Evolutionary conservation across 2,888 invertebrate species (phyloP), one percentile per base, ranked within the genome.

Genomic region (Dichetophora obliterata): DNA sequence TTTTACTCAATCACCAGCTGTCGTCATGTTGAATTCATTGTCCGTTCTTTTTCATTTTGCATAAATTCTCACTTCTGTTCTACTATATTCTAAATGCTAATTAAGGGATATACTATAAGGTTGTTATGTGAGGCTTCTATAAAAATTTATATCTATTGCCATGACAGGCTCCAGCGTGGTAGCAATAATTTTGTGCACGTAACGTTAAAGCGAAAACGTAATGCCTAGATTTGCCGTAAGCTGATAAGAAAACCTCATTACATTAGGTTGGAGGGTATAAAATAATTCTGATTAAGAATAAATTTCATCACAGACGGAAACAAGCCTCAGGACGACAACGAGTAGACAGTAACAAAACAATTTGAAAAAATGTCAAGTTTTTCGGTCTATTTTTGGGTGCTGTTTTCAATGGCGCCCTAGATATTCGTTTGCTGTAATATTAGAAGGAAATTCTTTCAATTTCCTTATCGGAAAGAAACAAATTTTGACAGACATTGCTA

Each of bases 161-260:
- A 59, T 59, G 59, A 24, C 1, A 11, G 57, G n/a, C 5, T 6
- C 8, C 11, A 65, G 2, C 43, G 14, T 34, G 9, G 11, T 37
- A 19, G 34, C 37, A 22, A n/a, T n/a, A 37, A 37, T 14, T n/a
- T 16, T 37, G 43, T n/a, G 16, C 34, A 70, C 31, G 54, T 54
- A 34, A 34, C 22, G 59, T 59, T 43, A 71, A 59, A 71, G 50
- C 22, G 63, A 22, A n/a, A 34, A 59, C 37, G 71, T 43, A 54
- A 59, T 22, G 11, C 37, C 22, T 22, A 70, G 69, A 71, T 59
- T 71, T 54, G 14, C 9, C 34, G 24, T 57, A 8, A 24, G 31
- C 65, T 22, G 65, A 75, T 75, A 68, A 75, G 57, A 75, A 68
- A 57, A 75, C 37, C 66, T 66, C 54, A 75, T 75, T 75, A 75